A percentile compares a stretch with the other conserved stretches of the same genome.
phyloP scores from a whole-genome alignment of 1,140 invertebrate genomes.

The Acromyrmex heyeri region DNA sequence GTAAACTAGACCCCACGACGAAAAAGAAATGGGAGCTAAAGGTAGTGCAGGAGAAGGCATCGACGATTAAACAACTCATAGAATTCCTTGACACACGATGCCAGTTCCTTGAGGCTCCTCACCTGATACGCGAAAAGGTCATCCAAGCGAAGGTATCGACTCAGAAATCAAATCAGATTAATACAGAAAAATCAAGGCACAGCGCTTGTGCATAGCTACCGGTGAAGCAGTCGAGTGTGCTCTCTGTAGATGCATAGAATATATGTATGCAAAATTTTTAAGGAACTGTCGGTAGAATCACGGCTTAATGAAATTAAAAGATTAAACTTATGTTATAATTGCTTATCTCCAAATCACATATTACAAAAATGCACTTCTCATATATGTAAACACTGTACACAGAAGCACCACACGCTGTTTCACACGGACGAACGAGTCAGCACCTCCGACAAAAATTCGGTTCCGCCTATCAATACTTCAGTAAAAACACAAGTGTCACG shows the following conservation, averaged over 20 bases:
- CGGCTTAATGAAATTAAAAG: not conserved
- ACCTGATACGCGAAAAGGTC: not conserved
- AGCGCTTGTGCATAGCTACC: not conserved
- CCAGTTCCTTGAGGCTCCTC: not conserved
- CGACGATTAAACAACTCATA: conserved; percentile 47
- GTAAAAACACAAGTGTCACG: too few species aligned
- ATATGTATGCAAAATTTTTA: not conserved
- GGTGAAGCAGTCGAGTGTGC: not conserved
- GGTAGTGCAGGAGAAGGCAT: conserved; percentile 13
- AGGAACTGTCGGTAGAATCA: not conserved
- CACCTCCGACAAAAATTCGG: too few species aligned
- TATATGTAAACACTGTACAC: not conserved
- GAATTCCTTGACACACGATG: conserved; percentile 41
- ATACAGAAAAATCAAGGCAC: not conserved
- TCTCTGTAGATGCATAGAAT: not conserved
- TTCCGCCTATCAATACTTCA: too few species aligned
- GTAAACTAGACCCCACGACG: conserved; percentile 55
- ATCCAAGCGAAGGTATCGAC: too few species aligned
- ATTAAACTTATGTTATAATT: not conserved
- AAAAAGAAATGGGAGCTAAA: conserved; percentile 65
- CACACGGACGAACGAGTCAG: not conserved
- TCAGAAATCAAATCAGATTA: not conserved
- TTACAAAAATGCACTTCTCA: not conserved
- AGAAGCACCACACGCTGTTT: not conserved
- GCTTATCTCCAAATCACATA: not conserved